Evolutionary conservation across 1,140 invertebrate genomes (phyloP).

Genomic region (Potamilus streckersoni): DNA sequence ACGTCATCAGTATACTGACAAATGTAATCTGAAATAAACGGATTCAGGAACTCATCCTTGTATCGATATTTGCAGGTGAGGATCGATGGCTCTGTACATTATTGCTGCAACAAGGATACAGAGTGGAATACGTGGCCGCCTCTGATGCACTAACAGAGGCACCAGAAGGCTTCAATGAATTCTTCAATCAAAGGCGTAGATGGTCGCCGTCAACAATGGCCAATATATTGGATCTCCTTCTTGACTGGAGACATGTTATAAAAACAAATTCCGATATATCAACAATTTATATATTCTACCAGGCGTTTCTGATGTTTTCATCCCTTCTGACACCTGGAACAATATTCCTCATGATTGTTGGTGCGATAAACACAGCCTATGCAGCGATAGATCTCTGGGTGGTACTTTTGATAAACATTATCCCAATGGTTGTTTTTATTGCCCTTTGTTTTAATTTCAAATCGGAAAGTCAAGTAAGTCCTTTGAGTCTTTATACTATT

Average conservation of each 20-base stretch:
- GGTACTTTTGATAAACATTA: constrained; percentile 69
- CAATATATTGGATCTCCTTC: constrained; percentile 74
- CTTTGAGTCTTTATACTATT: background rate
- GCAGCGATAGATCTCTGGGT: constrained; percentile 67
- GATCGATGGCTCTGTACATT: constrained; percentile 76
- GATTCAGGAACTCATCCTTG: background rate
- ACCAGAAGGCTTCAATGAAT: constrained; percentile 74
- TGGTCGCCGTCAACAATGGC: constrained; percentile 77
- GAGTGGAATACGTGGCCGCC: constrained; percentile 75
- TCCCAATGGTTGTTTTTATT: constrained; percentile 70
- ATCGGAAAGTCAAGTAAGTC: constrained; percentile 67
- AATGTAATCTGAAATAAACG: background rate
- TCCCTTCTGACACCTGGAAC: constrained; percentile 76
- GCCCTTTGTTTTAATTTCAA: constrained; percentile 67
- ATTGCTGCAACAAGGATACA: constrained; percentile 73
- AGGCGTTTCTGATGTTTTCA: constrained; percentile 67
- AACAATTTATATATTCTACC: constrained; percentile 49
- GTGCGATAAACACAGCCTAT: constrained; percentile 72
- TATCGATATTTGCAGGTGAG: constrained; percentile 66
- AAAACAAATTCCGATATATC: constrained; percentile 45
- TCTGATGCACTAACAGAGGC: constrained; percentile 75
- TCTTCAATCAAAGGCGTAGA: constrained; percentile 74
- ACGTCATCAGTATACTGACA: constrained; percentile 4
- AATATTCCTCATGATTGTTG: constrained; percentile 76
- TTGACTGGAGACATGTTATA: constrained; percentile 56